Conservation (phyloP, 2,113 vertebrate species). For the Coptodon rendalli region DNA sequence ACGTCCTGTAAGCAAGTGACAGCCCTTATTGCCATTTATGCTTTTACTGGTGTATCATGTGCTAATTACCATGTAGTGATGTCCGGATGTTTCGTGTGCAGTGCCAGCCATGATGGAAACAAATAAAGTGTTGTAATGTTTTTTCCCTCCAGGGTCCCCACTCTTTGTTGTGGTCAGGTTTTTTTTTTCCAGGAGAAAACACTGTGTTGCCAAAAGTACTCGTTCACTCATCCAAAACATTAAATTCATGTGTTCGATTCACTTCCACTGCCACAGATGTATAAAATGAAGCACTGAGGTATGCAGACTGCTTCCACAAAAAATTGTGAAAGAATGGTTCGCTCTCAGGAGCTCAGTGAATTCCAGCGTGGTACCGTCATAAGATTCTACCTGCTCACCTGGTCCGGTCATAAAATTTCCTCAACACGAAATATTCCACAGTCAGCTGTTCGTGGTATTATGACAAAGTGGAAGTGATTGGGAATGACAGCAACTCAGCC, state of each 20-base stretch:
- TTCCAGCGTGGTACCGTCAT: accelerated
- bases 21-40: background rate
- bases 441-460: background rate
- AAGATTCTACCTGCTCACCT: accelerated
- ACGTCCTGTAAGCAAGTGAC: background rate
- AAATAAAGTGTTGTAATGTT: background rate
- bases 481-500: background rate
- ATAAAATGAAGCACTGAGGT: background rate
- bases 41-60: background rate
- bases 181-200: too few relatives aligned
- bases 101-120: background rate
- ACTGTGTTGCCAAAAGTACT: background rate
- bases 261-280: background rate
- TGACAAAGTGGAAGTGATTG: background rate
- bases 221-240: background rate
- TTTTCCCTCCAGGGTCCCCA: background rate
- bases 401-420: background rate
- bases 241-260: background rate
- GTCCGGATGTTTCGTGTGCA: accelerated
- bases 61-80: background rate
- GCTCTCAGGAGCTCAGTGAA: background rate
- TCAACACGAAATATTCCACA: background rate
- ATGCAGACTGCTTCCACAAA: background rate
- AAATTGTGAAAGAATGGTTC: background rate
- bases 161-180: background rate